Evolutionary conservation across 2,888 invertebrate genomes (phyloP), one percentile per base, ranked within the genome.

Genomic region (Stomorhina lunata): DNA sequence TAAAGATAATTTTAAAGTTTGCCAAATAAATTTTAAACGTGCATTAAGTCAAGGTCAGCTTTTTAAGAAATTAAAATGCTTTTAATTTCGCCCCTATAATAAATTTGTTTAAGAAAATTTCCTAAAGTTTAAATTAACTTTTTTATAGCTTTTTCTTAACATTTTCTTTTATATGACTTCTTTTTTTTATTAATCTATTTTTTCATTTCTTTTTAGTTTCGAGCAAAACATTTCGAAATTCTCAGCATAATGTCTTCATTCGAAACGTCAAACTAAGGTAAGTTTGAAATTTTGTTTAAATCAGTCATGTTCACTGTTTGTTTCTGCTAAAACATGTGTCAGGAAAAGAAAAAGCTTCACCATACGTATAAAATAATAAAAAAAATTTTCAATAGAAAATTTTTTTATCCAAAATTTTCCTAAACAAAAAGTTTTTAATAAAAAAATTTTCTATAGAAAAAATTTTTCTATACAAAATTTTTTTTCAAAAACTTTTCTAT

Each of bases 1-100:
- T 25, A 15, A 55, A 17, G 2, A n/a, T n/a, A n/a, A n/a, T n/a
- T n/a, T n/a, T n/a, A n/a, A n/a, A n/a, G n/a, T 29, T 69, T 55
- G 7, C 1, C 15, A n/a, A n/a, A 53, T 17, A n/a, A 73, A 15
- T 5, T n/a, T 43, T 32, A 72, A 63, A 40, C 63, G 27, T 63
- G 61, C 48, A 9, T 73, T 40, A 27, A 37, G 57, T 59, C 59
- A 66, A 68, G 76, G 76, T 68, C 66, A 65, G 40, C 27, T 20
- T 45, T 40, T 50, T 27, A 40, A 61, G 27, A 61, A 50, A 61
- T 50, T 15, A 25, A 45, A 37, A 17, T 3, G 27, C 15, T 32
- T 25, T 25, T 32, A 6, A 29, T 27, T 45, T 29, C n/a, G 40
- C 20, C 20, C 20, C 6, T n/a, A n/a, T 29, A 34, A 57, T 6